Percentiles rank a stretch among this genome's conserved stretches.
phyloP scores from a whole-genome alignment of 2,888 invertebrate species.

The Kuschelorhynchus macadamiae region DNA sequence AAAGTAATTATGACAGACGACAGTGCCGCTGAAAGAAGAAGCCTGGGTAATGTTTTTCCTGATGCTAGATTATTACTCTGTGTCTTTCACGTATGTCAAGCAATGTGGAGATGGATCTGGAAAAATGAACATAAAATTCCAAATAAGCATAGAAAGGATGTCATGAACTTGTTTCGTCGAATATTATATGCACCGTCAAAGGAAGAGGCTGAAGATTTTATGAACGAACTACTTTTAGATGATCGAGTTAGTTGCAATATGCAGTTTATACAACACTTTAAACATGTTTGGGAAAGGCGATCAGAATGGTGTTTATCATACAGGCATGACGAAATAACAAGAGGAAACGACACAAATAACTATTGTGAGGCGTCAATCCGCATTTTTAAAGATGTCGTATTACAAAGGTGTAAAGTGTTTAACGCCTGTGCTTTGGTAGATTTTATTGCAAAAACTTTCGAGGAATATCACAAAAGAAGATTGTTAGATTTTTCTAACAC shows the following conservation, averaged over 20 bases:
- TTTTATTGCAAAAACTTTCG: conserved; percentile 1
- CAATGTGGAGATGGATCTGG: not conserved
- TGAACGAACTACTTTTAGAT: not conserved
- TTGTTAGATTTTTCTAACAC: no score
- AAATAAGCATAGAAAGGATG: no score
- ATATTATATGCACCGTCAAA: no score
- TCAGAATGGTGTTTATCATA: not conserved
- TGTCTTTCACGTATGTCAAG: no score
- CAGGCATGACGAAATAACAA: not conserved
- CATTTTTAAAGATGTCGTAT: not conserved
- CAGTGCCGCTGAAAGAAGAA: not conserved
- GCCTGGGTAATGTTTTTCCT: not conserved
- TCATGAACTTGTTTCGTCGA: not conserved
- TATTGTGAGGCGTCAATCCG: no score
- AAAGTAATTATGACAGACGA: not conserved
- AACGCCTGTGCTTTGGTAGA: not conserved
- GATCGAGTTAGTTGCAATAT: not conserved
- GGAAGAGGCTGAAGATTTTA: conserved; percentile 4
- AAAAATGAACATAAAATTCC: no score
- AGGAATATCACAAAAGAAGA: not conserved
- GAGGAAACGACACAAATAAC: no score
- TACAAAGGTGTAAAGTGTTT: not conserved
- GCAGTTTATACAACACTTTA: not conserved
- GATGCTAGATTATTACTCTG: not conserved
- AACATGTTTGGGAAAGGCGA: no score